Evolutionary conservation across 2,797 vertebrate genomes (phyloP).

Genomic region (Betta splendens): DNA sequence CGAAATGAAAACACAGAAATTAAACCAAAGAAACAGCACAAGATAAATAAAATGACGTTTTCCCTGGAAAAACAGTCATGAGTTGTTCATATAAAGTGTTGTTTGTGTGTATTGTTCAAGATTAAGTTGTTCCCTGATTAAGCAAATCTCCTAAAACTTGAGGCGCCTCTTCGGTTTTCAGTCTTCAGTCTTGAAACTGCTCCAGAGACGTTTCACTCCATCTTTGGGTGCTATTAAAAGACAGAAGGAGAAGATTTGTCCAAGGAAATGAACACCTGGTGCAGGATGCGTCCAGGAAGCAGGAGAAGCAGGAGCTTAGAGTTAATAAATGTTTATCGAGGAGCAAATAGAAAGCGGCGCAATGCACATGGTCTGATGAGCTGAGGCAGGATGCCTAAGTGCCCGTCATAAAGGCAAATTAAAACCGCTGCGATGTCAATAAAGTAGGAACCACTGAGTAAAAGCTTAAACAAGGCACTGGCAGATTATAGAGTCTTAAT

Average conservation of each 20-base stretch:
- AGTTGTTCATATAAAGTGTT: constrained; percentile 22
- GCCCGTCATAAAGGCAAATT: constrained; percentile 1
- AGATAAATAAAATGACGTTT: too few species aligned
- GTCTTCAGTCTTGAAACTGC: constrained; percentile 8
- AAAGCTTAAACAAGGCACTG: constrained; percentile 1
- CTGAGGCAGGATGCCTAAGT: neutral
- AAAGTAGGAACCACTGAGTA: constrained; percentile 21
- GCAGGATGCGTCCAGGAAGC: constrained; percentile 3
- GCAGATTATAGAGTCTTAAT: constrained; percentile 6
- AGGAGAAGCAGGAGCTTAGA: neutral
- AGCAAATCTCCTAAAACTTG: constrained; percentile 16
- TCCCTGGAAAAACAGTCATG: constrained; percentile 26
- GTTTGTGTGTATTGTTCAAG: constrained; percentile 9
- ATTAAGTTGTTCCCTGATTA: constrained; percentile 58
- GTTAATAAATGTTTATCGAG: neutral
- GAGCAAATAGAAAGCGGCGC: neutral
- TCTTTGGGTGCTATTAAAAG: constrained; percentile 72
- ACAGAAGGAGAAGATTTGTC: constrained; percentile 15
- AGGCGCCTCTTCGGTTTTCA: constrained; percentile 13
- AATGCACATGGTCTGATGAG: constrained; percentile 5
- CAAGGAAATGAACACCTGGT: constrained; percentile 22
- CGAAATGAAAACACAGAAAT: constrained; percentile 23
- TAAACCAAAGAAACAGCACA: constrained; percentile 46
- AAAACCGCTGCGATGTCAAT: constrained; percentile 8
- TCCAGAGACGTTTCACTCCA: constrained; percentile 48